Evolutionary conservation across 2,797 vertebrate genomes (phyloP).

Genomic region (Cephalopachus bancanus): DNA sequence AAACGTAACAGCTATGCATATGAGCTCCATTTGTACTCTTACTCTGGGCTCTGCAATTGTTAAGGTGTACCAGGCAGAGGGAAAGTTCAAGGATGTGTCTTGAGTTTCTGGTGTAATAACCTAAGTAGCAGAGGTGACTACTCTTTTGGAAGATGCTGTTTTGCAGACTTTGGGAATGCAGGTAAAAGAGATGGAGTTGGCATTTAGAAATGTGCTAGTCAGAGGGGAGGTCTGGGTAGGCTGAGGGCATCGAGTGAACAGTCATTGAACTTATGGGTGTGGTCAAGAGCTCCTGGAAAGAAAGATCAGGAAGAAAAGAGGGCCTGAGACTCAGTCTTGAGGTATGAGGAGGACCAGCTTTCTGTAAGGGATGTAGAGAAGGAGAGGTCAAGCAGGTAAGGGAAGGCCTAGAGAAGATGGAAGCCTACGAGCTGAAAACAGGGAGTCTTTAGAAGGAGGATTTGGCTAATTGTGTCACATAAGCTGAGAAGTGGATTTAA

Average conservation of each 20-base stretch:
- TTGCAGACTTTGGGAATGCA: not conserved
- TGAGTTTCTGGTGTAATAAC: not conserved
- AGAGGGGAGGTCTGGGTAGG: not conserved
- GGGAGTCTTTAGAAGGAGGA: not conserved
- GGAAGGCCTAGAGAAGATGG: not conserved
- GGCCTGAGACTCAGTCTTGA: not conserved
- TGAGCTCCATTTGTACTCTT: not conserved
- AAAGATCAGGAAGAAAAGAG: not conserved
- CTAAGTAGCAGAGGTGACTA: not conserved
- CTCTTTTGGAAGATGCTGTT: not conserved
- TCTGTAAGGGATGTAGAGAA: not conserved
- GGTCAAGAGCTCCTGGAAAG: not conserved
- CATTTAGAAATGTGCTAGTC: not conserved
- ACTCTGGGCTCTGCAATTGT: not conserved
- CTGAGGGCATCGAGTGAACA: not conserved
- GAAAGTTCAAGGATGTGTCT: not conserved
- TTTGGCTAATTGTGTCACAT: not conserved
- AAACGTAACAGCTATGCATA: not conserved
- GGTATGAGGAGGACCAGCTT: not conserved
- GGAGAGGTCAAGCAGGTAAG: not conserved
- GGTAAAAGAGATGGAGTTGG: not conserved
- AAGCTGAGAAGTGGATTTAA: not conserved
- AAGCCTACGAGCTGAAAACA: not conserved
- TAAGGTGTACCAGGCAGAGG: not conserved
- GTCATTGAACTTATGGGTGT: not conserved